Conservation (phyloP, 1,140 invertebrate genomes). For the Hormaphis cornu region DNA sequence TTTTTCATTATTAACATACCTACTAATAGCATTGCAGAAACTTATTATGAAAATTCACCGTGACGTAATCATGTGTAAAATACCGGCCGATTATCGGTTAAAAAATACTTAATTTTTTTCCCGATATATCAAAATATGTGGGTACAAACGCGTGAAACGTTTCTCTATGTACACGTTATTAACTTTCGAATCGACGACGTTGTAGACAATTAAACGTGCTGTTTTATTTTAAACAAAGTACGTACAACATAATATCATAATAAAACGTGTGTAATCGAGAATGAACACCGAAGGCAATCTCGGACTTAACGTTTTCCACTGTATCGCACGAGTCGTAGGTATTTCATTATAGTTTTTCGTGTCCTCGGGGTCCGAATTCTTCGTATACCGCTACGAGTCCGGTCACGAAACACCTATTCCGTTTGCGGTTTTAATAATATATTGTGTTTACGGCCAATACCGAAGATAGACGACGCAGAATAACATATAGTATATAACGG, state of each 20-base stretch:
- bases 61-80: too few species aligned
- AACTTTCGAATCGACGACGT: not conserved
- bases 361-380: constrained; percentile 11
- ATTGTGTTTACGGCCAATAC: not conserved
- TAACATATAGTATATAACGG: too few species aligned
- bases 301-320: not conserved
- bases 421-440: not conserved
- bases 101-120: too few species aligned
- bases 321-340: too few species aligned
- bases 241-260: not conserved
- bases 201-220: not conserved
- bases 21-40: too few species aligned
- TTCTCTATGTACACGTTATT: too few species aligned
- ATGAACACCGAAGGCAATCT: constrained; percentile 3
- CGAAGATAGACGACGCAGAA: too few species aligned
- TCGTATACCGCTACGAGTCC: constrained; percentile 6
- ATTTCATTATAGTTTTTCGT: not conserved
- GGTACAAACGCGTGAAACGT: too few species aligned
- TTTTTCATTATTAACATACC: too few species aligned
- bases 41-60: not conserved
- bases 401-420: constrained; percentile 12
- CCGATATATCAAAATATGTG: too few species aligned
- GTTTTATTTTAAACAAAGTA: too few species aligned
- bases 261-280: constrained; percentile 9
- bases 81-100: not conserved